These are phyloP conservation scores for Drosophila neocordata DNA, from an alignment of 1,140 invertebrate genomes.

Conservation along the genomic window DNA sequence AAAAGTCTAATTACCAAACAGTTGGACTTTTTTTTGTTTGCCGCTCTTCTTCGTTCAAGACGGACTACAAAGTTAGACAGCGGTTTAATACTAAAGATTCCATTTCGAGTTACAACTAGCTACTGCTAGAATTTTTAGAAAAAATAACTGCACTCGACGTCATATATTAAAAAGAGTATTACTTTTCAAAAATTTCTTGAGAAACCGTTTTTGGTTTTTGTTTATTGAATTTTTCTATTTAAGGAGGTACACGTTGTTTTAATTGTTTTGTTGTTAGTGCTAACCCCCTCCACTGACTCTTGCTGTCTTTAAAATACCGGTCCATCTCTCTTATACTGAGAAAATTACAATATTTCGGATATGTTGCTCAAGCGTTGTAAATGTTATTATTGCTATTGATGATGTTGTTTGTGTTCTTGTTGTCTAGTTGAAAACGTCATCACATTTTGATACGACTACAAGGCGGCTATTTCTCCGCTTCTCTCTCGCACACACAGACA, in stretches of 20 bases:
- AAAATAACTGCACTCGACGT: no score
- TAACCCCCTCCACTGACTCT: not conserved
- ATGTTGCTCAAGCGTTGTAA: conserved; percentile 3
- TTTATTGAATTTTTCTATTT: not conserved
- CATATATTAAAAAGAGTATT: not conserved
- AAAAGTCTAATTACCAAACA: no score
- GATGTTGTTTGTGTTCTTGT: conserved; percentile 45
- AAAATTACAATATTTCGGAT: not conserved
- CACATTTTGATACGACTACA: conserved; percentile 57
- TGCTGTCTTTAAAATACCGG: conserved; percentile 43
- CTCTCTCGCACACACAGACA: conserved; percentile 42
- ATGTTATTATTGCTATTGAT: conserved; percentile 41
- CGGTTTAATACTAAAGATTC: no score
- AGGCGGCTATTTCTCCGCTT: conserved; percentile 63
- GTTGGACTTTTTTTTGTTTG: no score
- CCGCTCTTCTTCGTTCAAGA: no score
- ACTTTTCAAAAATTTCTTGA: not conserved
- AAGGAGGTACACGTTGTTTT: not conserved
- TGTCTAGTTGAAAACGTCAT: conserved; percentile 71
- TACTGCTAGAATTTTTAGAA: no score
- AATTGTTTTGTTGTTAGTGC: not conserved
- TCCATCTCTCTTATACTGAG: conserved; percentile 37
- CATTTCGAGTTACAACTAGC: no score
- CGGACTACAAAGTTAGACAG: no score
- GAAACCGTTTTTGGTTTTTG: not conserved